Evolutionary conservation across 2,797 vertebrate genomes (phyloP).

Genomic region (Halcyon badia): DNA sequence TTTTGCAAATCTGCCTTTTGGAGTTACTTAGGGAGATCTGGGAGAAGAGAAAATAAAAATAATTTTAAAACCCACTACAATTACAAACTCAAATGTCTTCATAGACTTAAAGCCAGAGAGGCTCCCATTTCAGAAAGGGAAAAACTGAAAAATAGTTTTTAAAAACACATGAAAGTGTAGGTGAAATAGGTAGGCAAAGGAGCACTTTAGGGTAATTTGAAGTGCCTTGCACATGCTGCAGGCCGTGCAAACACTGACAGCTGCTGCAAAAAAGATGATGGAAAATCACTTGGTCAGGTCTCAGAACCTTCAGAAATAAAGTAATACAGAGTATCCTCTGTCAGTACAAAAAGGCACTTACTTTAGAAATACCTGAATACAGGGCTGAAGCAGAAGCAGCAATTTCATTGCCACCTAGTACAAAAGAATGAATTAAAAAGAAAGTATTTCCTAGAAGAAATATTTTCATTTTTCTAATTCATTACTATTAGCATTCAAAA

Average conservation of each 20-base stretch:
- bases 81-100: not conserved
- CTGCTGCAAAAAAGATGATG: not conserved
- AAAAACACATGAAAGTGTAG: not conserved
- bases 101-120: not conserved
- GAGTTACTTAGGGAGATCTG: conserved; percentile 78
- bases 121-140: not conserved
- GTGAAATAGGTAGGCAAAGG: not conserved
- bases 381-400: conserved; percentile 42
- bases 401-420: conserved; percentile 61
- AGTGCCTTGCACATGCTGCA: not conserved
- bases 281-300: not conserved
- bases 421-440: conserved; percentile 22
- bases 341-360: conserved; percentile 65
- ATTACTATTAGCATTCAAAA: not conserved
- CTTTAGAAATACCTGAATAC: conserved; percentile 68
- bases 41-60: conserved; percentile 43
- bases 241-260: fast-evolving
- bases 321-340: not conserved
- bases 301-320: not conserved
- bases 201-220: not conserved
- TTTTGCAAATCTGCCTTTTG: conserved; percentile 85
- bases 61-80: fast-evolving
- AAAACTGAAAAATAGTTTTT: not conserved
- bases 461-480: not conserved
- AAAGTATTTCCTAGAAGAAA: not conserved